Conservation (phyloP, 2,888 invertebrate species). For the Panopea generosa region DNA sequence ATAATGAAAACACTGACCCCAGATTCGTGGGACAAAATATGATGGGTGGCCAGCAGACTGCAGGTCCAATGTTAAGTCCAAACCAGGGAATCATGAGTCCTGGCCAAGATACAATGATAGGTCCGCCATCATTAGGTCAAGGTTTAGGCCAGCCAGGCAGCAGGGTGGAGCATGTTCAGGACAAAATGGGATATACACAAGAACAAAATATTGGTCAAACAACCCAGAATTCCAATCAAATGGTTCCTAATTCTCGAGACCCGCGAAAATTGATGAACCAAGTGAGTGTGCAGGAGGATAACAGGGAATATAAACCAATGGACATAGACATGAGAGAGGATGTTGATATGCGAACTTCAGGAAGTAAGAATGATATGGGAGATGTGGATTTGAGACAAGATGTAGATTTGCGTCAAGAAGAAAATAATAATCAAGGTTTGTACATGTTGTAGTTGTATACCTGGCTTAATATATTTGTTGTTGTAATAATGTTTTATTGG, state of each 20-base stretch:
- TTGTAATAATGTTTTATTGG: too few species aligned
- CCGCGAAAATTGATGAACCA: conserved; percentile 15
- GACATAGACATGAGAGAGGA: conserved; percentile 22
- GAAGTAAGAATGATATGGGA: conserved; percentile 10
- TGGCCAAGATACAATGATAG: conserved; percentile 26
- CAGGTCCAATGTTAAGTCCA: conserved; percentile 40
- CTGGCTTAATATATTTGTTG: too few species aligned
- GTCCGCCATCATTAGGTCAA: neutral
- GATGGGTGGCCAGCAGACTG: conserved; percentile 32
- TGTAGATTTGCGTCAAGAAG: conserved; percentile 53
- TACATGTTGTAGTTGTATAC: too few species aligned
- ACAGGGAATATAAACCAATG: neutral
- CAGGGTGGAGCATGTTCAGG: neutral
- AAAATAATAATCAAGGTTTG: conserved; percentile 32
- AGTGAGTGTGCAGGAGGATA: conserved; percentile 18
- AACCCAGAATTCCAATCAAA: neutral
- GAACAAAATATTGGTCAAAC: conserved; percentile 16
- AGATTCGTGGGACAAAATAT: conserved; percentile 33
- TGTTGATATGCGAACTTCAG: conserved; percentile 33
- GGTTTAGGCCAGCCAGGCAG: neutral
- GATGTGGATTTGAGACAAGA: conserved; percentile 53
- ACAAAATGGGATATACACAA: neutral
- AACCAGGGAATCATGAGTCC: conserved; percentile 44
- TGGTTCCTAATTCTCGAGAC: conserved; percentile 11
- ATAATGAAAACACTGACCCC: conserved; percentile 13